Evolutionary conservation across 2,888 invertebrate genomes (phyloP).

Genomic region (Cheiracanthium punctorium): DNA sequence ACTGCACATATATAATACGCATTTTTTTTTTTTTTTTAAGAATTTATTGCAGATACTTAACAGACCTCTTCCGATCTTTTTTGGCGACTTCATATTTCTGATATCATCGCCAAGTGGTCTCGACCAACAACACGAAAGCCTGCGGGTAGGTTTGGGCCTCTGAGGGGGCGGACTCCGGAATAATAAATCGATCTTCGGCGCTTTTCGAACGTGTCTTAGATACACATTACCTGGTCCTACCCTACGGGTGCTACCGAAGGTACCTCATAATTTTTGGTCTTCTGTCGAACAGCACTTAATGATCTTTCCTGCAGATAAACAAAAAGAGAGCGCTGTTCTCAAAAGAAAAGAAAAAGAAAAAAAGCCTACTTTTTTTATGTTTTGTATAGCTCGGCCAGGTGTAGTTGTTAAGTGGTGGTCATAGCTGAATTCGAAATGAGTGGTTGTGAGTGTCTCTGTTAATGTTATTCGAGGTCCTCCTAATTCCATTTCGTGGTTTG

Average conservation of each 20-base stretch:
- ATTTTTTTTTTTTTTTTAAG: too few species aligned
- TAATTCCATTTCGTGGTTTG: background rate
- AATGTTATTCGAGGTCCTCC: background rate
- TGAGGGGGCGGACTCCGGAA: conserved; percentile 59
- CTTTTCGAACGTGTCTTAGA: conserved; percentile 53
- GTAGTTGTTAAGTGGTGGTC: background rate
- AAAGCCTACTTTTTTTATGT: too few species aligned
- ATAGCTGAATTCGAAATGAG: background rate
- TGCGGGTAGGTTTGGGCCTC: conserved; percentile 15
- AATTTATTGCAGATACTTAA: too few species aligned
- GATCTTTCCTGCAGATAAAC: conserved; percentile 19
- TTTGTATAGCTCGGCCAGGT: background rate
- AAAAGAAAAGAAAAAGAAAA: too few species aligned
- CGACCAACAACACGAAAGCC: too few species aligned
- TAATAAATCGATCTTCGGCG: conserved; percentile 54
- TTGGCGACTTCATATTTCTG: too few species aligned
- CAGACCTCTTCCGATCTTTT: too few species aligned
- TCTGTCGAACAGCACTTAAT: conserved; percentile 55
- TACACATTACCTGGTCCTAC: conserved; percentile 40
- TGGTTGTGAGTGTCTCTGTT: background rate
- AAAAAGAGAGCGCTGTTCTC: background rate
- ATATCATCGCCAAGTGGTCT: too few species aligned
- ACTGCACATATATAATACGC: too few species aligned
- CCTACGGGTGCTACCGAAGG: conserved; percentile 41
- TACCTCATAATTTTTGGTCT: conserved; percentile 50